Evolutionary conservation across 2,888 invertebrate genomes (phyloP), one percentile per base, ranked within the genome.

Genomic region (Meteorus colon): DNA sequence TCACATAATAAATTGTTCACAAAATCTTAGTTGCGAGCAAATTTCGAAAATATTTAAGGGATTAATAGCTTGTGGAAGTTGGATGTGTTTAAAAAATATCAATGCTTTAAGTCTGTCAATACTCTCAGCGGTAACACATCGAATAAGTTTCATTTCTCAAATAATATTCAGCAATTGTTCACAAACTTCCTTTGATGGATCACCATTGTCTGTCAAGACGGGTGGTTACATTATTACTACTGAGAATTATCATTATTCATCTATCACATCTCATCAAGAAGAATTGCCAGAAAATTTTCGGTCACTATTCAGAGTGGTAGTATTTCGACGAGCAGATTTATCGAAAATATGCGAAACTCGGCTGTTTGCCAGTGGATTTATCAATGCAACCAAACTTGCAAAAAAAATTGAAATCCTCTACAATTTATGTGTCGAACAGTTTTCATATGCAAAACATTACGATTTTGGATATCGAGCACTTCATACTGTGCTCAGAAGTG

Each of bases 191-290:
- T 90, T 92, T 81, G 91, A 92, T 81, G 93, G 92, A 19, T 92
- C 92, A 0, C 91, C 92, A 78, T 83, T 94, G 29, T 86, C 83
- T 4, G 85, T 94, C 14, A 93, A 94, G 84, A 91, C 92, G 0
- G 91, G 91, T 60, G 93, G 93, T 81, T 94, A 93, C 84, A 92
- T 94, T 75, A 93, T 90, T 88, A 90, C 92, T 19, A 92, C 92
- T 0, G 91, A 92, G 89, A 92, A 92, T 85, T 90, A 91, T 0
- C 90, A 83, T 4, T 91, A 91, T 80, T 55, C 63, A 0, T 74
- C 78, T 24, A 71, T 78, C 37, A 90, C 90, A 1, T 90, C 90
- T 62, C 90, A 91, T n/a, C 84, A 91, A 62, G 90, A 90, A 4
- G 89, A 91, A 77, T 84, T 93, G 59, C 92, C 93, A 0, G 92